Evolutionary conservation across 53 echinoderm and acorn worm genomes (phyloP).

Genomic region (Echinometra lucunter): DNA sequence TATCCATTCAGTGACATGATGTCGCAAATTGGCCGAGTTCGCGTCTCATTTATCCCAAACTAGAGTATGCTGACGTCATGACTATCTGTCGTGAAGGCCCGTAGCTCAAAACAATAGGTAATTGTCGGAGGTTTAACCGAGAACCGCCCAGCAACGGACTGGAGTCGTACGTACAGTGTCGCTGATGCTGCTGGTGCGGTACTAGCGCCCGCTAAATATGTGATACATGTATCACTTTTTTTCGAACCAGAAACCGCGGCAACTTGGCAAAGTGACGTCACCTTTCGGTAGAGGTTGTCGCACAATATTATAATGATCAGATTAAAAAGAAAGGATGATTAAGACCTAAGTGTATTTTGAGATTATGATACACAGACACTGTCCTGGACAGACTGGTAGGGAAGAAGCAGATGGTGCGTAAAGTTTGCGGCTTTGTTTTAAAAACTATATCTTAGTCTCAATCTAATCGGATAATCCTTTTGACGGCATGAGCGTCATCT

Average conservation of each 20-base stretch:
- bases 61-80: conserved; percentile 22
- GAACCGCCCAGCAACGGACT: background rate
- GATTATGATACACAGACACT: background rate
- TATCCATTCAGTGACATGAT: background rate
- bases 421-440: background rate
- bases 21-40: background rate
- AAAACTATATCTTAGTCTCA: background rate
- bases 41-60: background rate
- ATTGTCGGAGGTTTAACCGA: conserved; percentile 33
- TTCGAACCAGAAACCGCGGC: background rate
- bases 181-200: background rate
- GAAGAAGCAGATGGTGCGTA: background rate
- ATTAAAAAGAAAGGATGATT: background rate
- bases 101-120: background rate
- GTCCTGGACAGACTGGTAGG: background rate
- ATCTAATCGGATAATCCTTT: background rate
- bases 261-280: background rate
- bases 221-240: background rate
- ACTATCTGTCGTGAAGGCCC: background rate
- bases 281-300: background rate
- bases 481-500: conserved; percentile 10
- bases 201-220: background rate
- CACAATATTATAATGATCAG: background rate
- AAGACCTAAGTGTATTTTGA: background rate
- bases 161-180: background rate